These are phyloP conservation scores for Lamellibrachia luymesi DNA, from an alignment of 1,140 invertebrate genomes.

Conservation along the genomic window DNA sequence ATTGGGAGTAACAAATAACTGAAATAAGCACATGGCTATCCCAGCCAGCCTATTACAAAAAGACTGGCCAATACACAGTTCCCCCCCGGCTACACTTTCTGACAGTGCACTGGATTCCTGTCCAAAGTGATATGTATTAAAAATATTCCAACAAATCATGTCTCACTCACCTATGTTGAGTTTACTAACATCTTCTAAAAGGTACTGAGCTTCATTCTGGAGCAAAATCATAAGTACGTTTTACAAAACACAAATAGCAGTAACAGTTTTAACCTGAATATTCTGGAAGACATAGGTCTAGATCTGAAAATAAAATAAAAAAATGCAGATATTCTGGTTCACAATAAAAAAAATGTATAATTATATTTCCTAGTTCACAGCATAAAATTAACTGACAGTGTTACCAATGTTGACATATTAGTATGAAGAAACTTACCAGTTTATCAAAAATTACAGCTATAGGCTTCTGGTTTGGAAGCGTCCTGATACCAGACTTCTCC, in stretches of 20 bases:
- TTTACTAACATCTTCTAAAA: slow-evolving; percentile 58
- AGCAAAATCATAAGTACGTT: slow-evolving; percentile 46
- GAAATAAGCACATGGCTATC: no score
- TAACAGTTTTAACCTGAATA: not conserved
- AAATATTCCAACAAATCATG: not conserved
- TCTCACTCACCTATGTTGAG: not conserved
- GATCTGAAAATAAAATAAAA: not conserved
- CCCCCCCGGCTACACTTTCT: no score
- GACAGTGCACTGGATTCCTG: no score
- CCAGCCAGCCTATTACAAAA: no score
- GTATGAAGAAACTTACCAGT: slow-evolving; percentile 60
- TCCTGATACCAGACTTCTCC: not conserved
- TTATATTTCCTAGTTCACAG: not conserved
- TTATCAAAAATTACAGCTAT: slow-evolving; percentile 72
- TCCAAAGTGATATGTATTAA: no score
- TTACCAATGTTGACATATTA: not conserved
- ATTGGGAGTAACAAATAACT: no score
- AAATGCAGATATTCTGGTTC: not conserved
- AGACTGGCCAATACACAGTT: no score
- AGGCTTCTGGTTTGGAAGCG: slow-evolving; percentile 49
- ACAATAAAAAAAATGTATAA: not conserved
- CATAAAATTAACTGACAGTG: not conserved
- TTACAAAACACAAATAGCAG: not conserved
- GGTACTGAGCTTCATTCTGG: slow-evolving; percentile 69
- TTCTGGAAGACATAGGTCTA: not conserved